These are phyloP conservation scores for Entomobrya multifasciata DNA, from an alignment of 2,888 invertebrate genomes.

Conservation along the genomic window DNA sequence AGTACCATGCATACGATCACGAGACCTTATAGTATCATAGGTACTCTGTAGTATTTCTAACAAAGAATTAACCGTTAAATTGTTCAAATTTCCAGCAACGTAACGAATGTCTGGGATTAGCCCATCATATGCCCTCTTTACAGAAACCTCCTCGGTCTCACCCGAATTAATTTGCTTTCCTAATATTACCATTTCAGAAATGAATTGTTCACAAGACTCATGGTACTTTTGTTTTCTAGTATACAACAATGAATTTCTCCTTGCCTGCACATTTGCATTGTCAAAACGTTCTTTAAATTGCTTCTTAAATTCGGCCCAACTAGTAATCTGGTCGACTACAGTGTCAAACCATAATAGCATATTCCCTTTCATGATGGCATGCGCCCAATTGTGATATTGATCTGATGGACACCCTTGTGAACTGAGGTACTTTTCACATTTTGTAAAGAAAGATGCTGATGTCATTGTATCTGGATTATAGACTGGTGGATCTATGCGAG, in stretches of 20 bases:
- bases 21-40: neutral
- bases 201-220: constrained; percentile 41
- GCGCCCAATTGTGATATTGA: neutral
- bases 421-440: neutral
- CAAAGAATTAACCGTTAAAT: neutral
- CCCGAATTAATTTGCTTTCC: constrained; percentile 13
- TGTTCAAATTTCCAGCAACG: neutral
- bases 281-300: constrained; percentile 19
- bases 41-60: neutral
- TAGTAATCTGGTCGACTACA: neutral
- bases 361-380: neutral
- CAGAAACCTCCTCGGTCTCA: neutral
- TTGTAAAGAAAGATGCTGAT: neutral
- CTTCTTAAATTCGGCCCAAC: neutral
- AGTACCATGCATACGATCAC: neutral
- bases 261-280: neutral
- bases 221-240: constrained; percentile 10
- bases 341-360: neutral
- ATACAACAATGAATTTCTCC: neutral
- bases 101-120: neutral
- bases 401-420: neutral
- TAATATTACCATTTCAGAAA: constrained; percentile 23
- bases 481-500: no score
- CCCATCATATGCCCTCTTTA: constrained; percentile 1
- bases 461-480: no score